Percentiles rank a stretch among this genome's conserved stretches.
Conservation (phyloP, 1,140 invertebrate species). For the Caenorhabditis tropicalis region DNA sequence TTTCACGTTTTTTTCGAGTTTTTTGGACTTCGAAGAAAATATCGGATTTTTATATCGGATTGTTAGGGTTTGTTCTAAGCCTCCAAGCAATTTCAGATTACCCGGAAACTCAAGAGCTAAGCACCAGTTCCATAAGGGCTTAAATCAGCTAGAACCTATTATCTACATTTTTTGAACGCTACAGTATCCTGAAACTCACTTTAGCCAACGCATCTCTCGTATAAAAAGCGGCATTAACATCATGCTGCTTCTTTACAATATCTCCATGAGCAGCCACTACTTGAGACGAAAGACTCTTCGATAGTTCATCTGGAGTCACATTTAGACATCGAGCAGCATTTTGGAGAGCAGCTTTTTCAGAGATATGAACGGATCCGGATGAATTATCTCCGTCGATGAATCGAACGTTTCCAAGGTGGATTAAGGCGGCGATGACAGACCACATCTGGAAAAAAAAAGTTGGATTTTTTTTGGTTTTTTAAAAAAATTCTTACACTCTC, state of each 20-base stretch:
- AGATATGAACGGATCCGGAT: slow-evolving; percentile 77
- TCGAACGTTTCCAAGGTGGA: slow-evolving; percentile 84
- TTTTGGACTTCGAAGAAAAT: too few relatives aligned
- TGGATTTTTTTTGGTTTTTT: slow-evolving; percentile 75
- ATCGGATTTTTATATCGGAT: too few relatives aligned
- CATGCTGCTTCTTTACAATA: slow-evolving; percentile 89
- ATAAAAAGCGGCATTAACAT: slow-evolving; percentile 83
- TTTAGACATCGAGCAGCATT: slow-evolving; percentile 79
- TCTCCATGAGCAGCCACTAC: slow-evolving; percentile 89
- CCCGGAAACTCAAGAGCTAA: too few relatives aligned
- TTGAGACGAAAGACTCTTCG: slow-evolving; percentile 81
- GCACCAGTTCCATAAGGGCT: too few relatives aligned
- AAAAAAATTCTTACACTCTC: slow-evolving; percentile 79
- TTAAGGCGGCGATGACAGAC: slow-evolving; percentile 86
- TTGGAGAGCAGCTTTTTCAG: slow-evolving; percentile 76
- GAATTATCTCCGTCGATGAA: slow-evolving; percentile 77
- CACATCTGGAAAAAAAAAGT: slow-evolving; percentile 81
- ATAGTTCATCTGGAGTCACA: slow-evolving; percentile 80
- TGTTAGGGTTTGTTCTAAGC: too few relatives aligned
- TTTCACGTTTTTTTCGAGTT: too few relatives aligned
- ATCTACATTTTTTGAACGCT: too few relatives aligned
- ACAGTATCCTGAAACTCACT: slow-evolving; percentile 62
- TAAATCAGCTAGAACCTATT: too few relatives aligned
- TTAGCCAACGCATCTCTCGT: slow-evolving; percentile 92
- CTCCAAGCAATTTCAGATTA: too few relatives aligned